A percentile compares a stretch with the other conserved stretches of the same genome.
phyloP scores from a whole-genome alignment of 2,113 vertebrate species.

The Rhinoptilus africanus region DNA sequence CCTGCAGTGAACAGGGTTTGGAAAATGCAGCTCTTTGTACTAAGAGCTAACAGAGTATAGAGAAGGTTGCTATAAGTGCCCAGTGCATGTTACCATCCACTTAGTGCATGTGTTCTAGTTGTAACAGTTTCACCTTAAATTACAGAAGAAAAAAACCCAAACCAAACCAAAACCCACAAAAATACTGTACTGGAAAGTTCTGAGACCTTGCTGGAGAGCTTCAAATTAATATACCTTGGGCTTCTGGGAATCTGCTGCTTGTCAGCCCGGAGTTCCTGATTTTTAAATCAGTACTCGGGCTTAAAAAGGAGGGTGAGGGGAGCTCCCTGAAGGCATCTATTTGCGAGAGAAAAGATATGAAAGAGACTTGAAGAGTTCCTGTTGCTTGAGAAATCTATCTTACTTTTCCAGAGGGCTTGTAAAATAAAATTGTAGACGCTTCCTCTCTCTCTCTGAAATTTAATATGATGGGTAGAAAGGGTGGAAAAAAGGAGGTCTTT shows the following conservation, averaged over 20 bases:
- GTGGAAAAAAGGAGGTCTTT: not conserved
- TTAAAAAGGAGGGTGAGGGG: not conserved
- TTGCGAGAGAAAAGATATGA: not conserved
- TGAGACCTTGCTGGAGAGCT: conserved; percentile 10
- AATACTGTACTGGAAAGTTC: not conserved
- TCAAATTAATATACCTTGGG: not conserved
- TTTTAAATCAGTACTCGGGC: not conserved
- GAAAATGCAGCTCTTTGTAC: not conserved
- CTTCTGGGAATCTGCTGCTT: conserved; percentile 14
- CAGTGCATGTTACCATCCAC: not conserved
- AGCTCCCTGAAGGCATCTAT: not conserved
- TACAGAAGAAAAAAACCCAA: not conserved
- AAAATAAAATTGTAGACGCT: not conserved
- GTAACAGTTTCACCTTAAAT: conserved; percentile 20
- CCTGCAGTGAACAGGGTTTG: not conserved
- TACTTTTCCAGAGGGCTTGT: not conserved
- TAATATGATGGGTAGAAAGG: not conserved
- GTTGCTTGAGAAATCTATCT: conserved; percentile 4
- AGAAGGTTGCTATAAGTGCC: not conserved
- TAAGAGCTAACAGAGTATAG: not conserved
- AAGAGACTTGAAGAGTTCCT: not conserved
- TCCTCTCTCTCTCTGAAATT: not conserved
- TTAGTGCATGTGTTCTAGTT: not conserved
- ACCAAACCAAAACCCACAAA: no score
- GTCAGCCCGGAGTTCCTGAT: not conserved